These are phyloP conservation scores for Pelochelys cantorii DNA, from an alignment of 2,797 vertebrate species.

Conservation along the genomic window DNA sequence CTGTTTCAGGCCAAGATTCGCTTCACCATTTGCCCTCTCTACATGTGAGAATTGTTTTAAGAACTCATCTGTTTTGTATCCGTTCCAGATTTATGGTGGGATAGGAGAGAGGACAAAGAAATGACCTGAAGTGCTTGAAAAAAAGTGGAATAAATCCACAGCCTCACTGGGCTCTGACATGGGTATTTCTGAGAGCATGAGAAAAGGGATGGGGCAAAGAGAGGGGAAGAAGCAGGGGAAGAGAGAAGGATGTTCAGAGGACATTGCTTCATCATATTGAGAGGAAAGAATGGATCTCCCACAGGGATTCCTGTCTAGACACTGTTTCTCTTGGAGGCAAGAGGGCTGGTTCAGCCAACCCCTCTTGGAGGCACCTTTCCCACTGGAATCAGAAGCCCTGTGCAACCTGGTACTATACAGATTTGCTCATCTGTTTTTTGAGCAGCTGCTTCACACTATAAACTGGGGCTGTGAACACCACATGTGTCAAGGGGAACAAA, in stretches of 20 bases:
- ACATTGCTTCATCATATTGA: not conserved
- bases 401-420: slow-evolving; percentile 15
- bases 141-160: not conserved
- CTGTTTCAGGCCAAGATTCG: not conserved
- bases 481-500: not conserved
- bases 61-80: not conserved
- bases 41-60: not conserved
- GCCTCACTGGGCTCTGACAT: not conserved
- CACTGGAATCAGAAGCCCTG: not conserved
- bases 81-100: slow-evolving; percentile 5
- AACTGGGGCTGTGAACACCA: not conserved
- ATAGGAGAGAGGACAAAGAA: not conserved
- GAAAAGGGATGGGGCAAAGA: not conserved
- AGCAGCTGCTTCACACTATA: slow-evolving; percentile 31
- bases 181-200: not conserved
- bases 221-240: not conserved
- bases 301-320: not conserved
- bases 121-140: accelerated
- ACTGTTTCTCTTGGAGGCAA: not conserved
- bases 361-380: not conserved
- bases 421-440: slow-evolving; percentile 34
- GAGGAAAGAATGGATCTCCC: not conserved
- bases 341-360: not conserved
- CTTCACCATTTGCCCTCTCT: not conserved
- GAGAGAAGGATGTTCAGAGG: not conserved